Percentiles rank a stretch among this genome's conserved stretches.
Conservation (phyloP, 2,797 vertebrate genomes). For the Enteromius radiatus region DNA sequence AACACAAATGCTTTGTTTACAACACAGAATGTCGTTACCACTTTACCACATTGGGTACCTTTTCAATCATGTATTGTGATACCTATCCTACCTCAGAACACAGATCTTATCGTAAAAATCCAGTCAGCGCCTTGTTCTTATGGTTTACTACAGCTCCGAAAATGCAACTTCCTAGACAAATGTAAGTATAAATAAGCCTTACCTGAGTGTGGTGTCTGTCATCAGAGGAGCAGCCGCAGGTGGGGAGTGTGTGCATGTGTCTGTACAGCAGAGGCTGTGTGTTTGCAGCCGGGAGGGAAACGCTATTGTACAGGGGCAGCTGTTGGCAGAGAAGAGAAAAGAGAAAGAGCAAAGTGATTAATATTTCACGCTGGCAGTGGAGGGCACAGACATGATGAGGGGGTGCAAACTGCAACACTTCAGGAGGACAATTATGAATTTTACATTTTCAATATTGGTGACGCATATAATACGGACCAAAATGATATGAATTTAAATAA, state of each 20-base stretch:
- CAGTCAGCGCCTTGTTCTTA: background rate
- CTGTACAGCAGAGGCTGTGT: conserved; percentile 1
- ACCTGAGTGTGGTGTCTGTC: conserved; percentile 30
- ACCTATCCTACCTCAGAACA: background rate
- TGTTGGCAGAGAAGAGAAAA: conserved; percentile 46
- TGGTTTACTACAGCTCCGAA: background rate
- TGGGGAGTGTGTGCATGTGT: conserved; percentile 21
- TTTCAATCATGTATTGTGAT: conserved; percentile 1
- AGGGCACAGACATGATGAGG: conserved; percentile 24
- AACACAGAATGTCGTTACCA: background rate
- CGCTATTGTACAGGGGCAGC: conserved; percentile 50
- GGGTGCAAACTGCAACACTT: background rate
- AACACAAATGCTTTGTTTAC: background rate
- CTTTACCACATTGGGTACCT: too few relatives aligned
- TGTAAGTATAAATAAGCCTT: conserved; percentile 2
- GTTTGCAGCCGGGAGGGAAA: conserved; percentile 27
- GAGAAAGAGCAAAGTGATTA: conserved; percentile 41
- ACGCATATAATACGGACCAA: background rate
- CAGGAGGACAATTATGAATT: conserved; percentile 1
- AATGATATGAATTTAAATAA: background rate
- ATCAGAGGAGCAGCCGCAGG: conserved; percentile 35
- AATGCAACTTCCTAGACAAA: background rate
- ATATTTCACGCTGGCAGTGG: conserved; percentile 46
- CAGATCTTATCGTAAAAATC: background rate
- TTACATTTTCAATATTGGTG: background rate